A percentile compares a stretch with the other conserved stretches of the same genome.
Evolutionary conservation across 2,888 invertebrate genomes (phyloP).

Genomic region (Ommatoiulus sabulosus): DNA sequence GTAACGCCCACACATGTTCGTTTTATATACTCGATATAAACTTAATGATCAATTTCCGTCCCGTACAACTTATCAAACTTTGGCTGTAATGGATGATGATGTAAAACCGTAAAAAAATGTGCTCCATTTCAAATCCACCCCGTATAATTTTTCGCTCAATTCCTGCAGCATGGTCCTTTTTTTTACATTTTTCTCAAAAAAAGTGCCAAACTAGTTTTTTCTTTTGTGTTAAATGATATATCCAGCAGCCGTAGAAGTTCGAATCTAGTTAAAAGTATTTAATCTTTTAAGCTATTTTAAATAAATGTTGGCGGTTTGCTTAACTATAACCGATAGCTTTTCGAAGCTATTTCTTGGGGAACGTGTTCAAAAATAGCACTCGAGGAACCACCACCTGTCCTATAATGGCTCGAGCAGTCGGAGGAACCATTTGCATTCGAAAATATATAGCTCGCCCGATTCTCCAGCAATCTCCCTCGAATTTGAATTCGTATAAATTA

Average conservation of each 20-base stretch:
- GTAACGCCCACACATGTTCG: background rate
- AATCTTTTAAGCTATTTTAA: background rate
- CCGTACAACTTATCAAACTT: background rate
- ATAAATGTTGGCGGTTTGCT: background rate
- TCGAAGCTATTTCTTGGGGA: background rate
- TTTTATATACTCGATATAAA: background rate
- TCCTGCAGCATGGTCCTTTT: background rate
- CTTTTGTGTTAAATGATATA: background rate
- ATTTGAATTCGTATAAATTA: constrained; percentile 26
- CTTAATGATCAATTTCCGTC: background rate
- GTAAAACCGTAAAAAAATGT: background rate
- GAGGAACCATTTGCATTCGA: background rate
- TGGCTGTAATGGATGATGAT: background rate
- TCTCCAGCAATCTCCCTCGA: background rate
- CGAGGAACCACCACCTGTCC: constrained; percentile 24
- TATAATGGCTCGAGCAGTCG: background rate
- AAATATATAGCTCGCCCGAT: background rate
- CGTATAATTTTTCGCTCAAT: background rate
- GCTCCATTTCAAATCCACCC: background rate
- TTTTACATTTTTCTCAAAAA: background rate
- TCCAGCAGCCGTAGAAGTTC: background rate
- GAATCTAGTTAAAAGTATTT: background rate
- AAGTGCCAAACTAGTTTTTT: background rate
- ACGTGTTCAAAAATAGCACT: constrained; percentile 20
- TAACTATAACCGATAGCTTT: background rate